Evolutionary conservation across 2,888 invertebrate genomes (phyloP), one percentile per base, ranked within the genome.

Genomic region (Thecocarcelia acutangulata): DNA sequence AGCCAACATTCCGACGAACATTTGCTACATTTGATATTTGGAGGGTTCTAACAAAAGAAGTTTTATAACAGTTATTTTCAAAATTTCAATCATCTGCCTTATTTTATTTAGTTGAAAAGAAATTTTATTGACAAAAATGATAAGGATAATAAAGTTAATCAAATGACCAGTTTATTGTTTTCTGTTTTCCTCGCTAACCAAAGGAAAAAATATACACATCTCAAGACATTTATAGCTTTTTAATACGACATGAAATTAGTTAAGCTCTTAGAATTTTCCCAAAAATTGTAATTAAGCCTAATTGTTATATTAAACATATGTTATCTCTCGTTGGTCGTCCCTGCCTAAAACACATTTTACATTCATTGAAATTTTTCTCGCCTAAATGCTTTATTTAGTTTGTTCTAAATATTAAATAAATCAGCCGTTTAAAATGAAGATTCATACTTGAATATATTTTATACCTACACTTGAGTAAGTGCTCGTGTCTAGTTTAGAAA

Each of bases 121-220:
- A 70, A 40, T 82, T 82, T 78, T 78, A 82, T 78, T 75, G 78
- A 74, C 82, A 78, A 75, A 74, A 82, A 78, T 76, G 80, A 72
- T 78, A 75, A 78, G 78, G 78, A 70, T 74, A 69, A 75, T 74
- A 74, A 69, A 82, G 44, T 76, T 79, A 79, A 79, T 79, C 73
- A 72, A 66, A 72, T 72, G 66, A 11, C 13, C 46, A 21, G 33
- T 28, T 9, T 46, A 21, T 24, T 9, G 33, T 33, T 33, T 8
- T 3, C 28, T 28, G n/a, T 24, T 24, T 24, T 24, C 24, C 24
- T 24, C 24, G 15, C 24, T 24, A 17, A 42, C 6, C 63, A 52
- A 17, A 17, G 19, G 21, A 40, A 24, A 5, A 24, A 3, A 24
- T 24, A 24, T n/a, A 24, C 24, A 24, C 17, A 24, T 46, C 12